Evolutionary conservation across 1,140 invertebrate genomes (phyloP).

Genomic region (Pissodes strobi): DNA sequence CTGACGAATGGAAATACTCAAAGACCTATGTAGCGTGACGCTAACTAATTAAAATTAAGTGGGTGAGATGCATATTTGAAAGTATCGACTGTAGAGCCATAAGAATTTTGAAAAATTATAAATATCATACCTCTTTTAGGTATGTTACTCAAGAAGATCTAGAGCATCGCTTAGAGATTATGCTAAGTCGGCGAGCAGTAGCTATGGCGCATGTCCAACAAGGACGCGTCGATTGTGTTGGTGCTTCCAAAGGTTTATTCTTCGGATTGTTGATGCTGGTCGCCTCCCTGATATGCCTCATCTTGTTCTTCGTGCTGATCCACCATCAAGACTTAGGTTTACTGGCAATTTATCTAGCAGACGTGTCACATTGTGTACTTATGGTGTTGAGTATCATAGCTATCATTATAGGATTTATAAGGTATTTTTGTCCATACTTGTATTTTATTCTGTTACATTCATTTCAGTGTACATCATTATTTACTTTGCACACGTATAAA

Average conservation of each 20-base stretch:
- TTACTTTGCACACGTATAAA: too few species aligned
- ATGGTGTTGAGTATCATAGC: slow-evolving; percentile 87
- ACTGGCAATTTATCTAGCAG: slow-evolving; percentile 86
- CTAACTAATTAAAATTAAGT: too few species aligned
- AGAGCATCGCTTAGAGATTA: slow-evolving; percentile 81
- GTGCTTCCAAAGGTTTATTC: slow-evolving; percentile 92
- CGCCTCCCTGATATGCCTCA: slow-evolving; percentile 89
- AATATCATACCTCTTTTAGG: too few species aligned
- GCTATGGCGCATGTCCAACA: slow-evolving; percentile 78
- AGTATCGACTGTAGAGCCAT: too few species aligned
- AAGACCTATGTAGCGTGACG: too few species aligned
- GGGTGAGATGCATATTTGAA: too few species aligned
- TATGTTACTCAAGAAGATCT: slow-evolving; percentile 82
- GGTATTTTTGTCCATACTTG: slow-evolving; percentile 61
- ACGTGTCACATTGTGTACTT: slow-evolving; percentile 85
- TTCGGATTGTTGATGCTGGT: slow-evolving; percentile 87
- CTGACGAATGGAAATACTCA: too few species aligned
- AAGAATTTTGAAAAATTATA: too few species aligned
- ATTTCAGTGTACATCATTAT: not conserved
- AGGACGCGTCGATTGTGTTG: slow-evolving; percentile 87
- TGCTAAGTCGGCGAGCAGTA: slow-evolving; percentile 80
- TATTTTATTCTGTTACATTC: not conserved
- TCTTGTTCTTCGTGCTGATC: slow-evolving; percentile 92
- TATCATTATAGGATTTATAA: slow-evolving; percentile 86
- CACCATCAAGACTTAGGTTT: slow-evolving; percentile 78